Conservation (phyloP, 1,140 invertebrate species). For the Halesus radiatus region DNA sequence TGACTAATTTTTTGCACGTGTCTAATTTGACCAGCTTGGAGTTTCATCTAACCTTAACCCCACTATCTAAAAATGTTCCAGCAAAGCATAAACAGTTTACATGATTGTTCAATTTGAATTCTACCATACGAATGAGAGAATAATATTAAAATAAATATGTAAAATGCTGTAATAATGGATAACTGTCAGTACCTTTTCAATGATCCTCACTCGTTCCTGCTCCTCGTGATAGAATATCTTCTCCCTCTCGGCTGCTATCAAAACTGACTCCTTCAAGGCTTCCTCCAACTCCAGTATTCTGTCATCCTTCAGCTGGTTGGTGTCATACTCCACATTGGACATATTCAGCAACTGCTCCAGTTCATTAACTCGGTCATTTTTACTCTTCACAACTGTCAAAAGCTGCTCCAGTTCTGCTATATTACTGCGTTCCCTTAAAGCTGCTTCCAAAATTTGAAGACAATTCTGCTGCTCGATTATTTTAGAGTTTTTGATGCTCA, state of each 20-base stretch:
- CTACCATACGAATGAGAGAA: too few species aligned
- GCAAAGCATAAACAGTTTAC: too few species aligned
- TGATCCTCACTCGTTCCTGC: slow-evolving; percentile 71
- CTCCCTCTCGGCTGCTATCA: slow-evolving; percentile 76
- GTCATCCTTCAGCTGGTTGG: slow-evolving; percentile 65
- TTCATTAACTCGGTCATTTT: slow-evolving; percentile 68
- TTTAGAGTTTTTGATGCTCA: slow-evolving; percentile 69
- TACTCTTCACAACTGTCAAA: slow-evolving; percentile 69
- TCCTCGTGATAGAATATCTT: slow-evolving; percentile 75
- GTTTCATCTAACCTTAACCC: too few species aligned
- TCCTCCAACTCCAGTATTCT: slow-evolving; percentile 86
- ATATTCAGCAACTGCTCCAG: slow-evolving; percentile 68
- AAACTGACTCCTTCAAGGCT: slow-evolving; percentile 78
- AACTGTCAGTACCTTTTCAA: slow-evolving; percentile 73
- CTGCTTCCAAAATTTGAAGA: slow-evolving; percentile 70
- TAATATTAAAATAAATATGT: too few species aligned
- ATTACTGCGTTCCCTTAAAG: slow-evolving; percentile 70
- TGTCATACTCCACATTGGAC: slow-evolving; percentile 47
- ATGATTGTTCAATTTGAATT: too few species aligned
- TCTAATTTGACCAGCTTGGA: too few species aligned
- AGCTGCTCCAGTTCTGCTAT: slow-evolving; percentile 71
- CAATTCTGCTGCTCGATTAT: slow-evolving; percentile 73
- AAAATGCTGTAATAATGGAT: too few species aligned
- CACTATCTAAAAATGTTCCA: too few species aligned
- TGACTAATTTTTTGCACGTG: too few species aligned